Evolutionary conservation across 2,113 vertebrate species (phyloP), one percentile per base, ranked within the genome.

Genomic region (Oreotrochilus melanogaster): DNA sequence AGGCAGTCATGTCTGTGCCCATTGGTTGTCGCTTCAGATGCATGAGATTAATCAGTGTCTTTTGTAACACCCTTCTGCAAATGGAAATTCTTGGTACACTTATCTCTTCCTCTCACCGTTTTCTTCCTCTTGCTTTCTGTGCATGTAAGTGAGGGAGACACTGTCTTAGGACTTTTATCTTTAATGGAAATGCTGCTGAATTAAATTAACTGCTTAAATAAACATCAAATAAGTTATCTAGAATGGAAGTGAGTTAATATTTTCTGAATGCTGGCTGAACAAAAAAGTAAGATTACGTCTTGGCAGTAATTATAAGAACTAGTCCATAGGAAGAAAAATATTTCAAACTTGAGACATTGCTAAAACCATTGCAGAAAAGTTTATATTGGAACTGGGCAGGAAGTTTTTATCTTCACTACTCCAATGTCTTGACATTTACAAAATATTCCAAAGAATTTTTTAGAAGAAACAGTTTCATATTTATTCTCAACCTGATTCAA

Each of bases 171-270:
- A 66, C 56, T 95, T 95, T 94, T 54, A 89, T 92, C 69, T 95
- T 82, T 74, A 94, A 62, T 92, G 33, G 37, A 88, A 95, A 51
- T 88, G 85, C 65, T 89, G 47, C 67, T 56, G 71, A 96, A 93
- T 89, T 94, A 95, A 88, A 95, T 95, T 67, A 85, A 76, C 71
- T 95, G 48, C 78, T 95, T 91, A 94, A 94, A 86, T 94, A 95
- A 94, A 93, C 85, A 88, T 92, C 62, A 93, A 73, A 47, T 70
- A 93, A 89, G 21, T 93, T 94, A 47, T 91, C 25, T 60, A 43
- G 72, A 88, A 64, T 94, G 75, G 78, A 91, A 95, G 33, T 56
- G 58, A 96, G 66, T 89, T 94, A 78, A 82, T 67, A 43, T 86
- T 88, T 95, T 94, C 50, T 80, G 81, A 95, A 92, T 67, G 7